Conservation (phyloP, 2,113 vertebrate species). For the Oryzias woworae region DNA sequence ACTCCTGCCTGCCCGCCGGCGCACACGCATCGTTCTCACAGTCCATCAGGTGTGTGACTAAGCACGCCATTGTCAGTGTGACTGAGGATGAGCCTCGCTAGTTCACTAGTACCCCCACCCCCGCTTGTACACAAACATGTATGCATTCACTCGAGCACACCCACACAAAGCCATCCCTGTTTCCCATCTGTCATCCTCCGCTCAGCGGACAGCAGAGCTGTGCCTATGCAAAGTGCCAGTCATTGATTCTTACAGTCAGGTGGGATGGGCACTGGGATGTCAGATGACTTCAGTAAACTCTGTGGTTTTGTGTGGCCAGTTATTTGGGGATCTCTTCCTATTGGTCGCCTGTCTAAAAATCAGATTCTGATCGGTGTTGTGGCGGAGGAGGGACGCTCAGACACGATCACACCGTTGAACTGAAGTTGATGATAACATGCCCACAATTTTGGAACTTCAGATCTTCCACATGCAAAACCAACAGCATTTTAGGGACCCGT, state of each 20-base stretch:
- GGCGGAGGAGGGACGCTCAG: too few relatives aligned
- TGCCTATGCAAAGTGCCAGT: constrained; percentile 65
- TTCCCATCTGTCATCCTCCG: constrained; percentile 70
- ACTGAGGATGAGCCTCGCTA: constrained; percentile 49
- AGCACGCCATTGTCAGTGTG: constrained; percentile 58
- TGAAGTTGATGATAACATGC: too few relatives aligned
- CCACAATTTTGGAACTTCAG: too few relatives aligned
- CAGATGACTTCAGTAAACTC: constrained; percentile 41
- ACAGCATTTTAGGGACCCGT: too few relatives aligned
- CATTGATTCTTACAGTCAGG: constrained; percentile 70
- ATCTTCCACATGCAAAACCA: too few relatives aligned
- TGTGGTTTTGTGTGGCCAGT: constrained; percentile 49
- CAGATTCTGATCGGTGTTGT: not conserved
- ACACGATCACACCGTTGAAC: too few relatives aligned
- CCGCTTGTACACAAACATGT: constrained; percentile 29
- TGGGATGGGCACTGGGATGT: constrained; percentile 55
- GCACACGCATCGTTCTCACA: constrained; percentile 39
- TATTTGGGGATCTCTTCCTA: constrained; percentile 59
- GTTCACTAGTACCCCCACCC: constrained; percentile 28
- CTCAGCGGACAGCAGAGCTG: constrained; percentile 59
- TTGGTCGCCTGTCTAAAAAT: constrained; percentile 51
- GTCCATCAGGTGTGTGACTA: constrained; percentile 70
- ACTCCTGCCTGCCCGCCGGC: constrained; percentile 7
- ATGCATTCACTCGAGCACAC: constrained; percentile 12
- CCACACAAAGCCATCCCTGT: constrained; percentile 44